Conservation (phyloP, 2,113 vertebrate species). For the Scortum barcoo region DNA sequence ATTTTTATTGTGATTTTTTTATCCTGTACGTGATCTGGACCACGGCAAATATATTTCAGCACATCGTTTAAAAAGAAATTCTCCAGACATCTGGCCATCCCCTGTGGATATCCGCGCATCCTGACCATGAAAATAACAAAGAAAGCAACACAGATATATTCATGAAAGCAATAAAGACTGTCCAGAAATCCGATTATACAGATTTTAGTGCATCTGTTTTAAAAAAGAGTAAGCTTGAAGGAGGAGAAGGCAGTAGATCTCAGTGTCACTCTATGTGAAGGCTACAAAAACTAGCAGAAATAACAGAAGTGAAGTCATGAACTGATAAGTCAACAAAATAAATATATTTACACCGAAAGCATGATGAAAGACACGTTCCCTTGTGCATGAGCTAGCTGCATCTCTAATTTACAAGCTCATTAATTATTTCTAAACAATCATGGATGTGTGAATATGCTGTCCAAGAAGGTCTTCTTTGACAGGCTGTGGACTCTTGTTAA, state of each 20-base stretch:
- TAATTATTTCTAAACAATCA: constrained; percentile 65
- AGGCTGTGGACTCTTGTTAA: constrained; percentile 2
- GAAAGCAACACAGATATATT: constrained; percentile 38
- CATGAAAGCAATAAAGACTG: constrained; percentile 53
- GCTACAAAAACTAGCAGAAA: constrained; percentile 25
- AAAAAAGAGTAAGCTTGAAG: constrained; percentile 23
- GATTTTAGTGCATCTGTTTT: constrained; percentile 38
- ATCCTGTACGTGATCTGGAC: constrained; percentile 15
- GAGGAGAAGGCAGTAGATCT: background rate
- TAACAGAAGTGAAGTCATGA: constrained; percentile 29
- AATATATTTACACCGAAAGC: constrained; percentile 50
- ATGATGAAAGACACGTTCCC: constrained; percentile 25
- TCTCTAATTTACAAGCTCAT: constrained; percentile 67
- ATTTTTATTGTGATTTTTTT: constrained; percentile 31
- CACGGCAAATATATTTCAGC: constrained; percentile 27
- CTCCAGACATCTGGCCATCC: constrained; percentile 36
- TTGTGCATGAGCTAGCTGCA: constrained; percentile 20
- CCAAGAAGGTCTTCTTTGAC: constrained; percentile 23
- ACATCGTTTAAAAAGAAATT: constrained; percentile 53
- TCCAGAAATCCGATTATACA: constrained; percentile 54
- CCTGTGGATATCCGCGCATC: constrained; percentile 39
- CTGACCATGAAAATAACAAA: constrained; percentile 45
- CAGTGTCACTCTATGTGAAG: constrained; percentile 2
- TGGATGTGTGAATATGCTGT: constrained; percentile 34
- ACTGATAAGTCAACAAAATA: constrained; percentile 22